Conservation (phyloP, 2,888 invertebrate species). For the Antitype chi region DNA sequence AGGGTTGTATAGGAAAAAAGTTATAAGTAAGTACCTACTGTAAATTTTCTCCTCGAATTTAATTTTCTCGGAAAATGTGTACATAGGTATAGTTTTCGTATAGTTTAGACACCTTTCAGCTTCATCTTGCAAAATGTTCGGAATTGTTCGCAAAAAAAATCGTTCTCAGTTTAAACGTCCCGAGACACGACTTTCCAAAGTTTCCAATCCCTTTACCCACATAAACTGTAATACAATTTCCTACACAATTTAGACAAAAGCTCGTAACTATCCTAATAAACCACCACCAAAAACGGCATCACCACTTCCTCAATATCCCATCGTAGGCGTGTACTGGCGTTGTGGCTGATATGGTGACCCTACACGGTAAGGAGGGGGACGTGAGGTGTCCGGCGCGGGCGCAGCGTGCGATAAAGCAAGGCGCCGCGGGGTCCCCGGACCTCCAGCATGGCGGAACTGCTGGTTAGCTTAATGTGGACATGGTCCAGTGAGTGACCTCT, state of each 20-base stretch:
- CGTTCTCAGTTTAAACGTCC: background rate
- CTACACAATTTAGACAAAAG: constrained; percentile 26
- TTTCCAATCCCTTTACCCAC: background rate
- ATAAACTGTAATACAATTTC: constrained; percentile 9
- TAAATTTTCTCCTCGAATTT: background rate
- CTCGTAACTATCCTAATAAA: constrained; percentile 51
- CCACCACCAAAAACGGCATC: constrained; percentile 60
- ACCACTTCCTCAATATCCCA: constrained; percentile 60
- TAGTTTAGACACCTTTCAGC: background rate
- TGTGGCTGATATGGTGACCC: constrained; percentile 71
- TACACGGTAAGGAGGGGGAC: constrained; percentile 74
- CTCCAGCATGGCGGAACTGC: constrained; percentile 81
- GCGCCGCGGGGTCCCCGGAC: constrained; percentile 89
- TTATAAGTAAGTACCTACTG: too few relatives aligned
- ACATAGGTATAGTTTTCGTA: background rate
- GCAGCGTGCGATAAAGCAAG: constrained; percentile 89
- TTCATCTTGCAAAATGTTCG: background rate
- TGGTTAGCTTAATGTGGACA: constrained; percentile 71
- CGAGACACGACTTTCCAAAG: background rate
- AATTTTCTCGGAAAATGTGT: background rate
- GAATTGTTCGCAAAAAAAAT: background rate
- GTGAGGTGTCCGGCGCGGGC: constrained; percentile 86
- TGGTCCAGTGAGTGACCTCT: constrained; percentile 30
- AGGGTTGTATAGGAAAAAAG: constrained; percentile 14
- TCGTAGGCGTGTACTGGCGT: constrained; percentile 65